These are phyloP conservation scores for Apantesis nais DNA, from an alignment of 2,888 invertebrate species.

Conservation along the genomic window DNA sequence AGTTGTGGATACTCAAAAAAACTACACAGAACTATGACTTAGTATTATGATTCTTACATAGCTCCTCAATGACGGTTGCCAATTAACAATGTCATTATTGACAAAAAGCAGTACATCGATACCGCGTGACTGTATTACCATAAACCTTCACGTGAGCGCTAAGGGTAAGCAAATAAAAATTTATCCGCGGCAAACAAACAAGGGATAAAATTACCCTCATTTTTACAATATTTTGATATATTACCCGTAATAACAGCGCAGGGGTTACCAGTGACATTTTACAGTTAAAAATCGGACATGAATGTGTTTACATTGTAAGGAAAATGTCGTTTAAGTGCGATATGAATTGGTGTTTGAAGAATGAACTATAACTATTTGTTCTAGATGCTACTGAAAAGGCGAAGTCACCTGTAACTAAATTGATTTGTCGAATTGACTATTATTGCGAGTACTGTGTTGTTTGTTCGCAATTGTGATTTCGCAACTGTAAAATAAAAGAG, in stretches of 20 bases:
- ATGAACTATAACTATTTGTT: slow-evolving; percentile 43
- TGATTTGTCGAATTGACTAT: neutral
- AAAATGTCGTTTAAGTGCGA: slow-evolving; percentile 65
- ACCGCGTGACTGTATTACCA: slow-evolving; percentile 36
- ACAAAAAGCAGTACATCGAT: slow-evolving; percentile 34
- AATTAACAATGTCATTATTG: slow-evolving; percentile 40
- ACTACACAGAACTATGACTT: neutral
- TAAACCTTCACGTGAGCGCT: slow-evolving; percentile 36
- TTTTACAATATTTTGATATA: slow-evolving; percentile 82
- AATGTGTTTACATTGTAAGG: slow-evolving; percentile 68
- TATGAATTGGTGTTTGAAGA: slow-evolving; percentile 40
- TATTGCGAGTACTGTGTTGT: neutral
- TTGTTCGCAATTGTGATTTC: neutral
- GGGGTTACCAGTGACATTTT: slow-evolving; percentile 60
- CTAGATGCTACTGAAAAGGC: slow-evolving; percentile 21
- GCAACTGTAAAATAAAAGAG: too few relatives aligned
- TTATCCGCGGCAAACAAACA: slow-evolving; percentile 63
- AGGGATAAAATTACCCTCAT: slow-evolving; percentile 71
- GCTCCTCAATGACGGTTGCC: slow-evolving; percentile 7
- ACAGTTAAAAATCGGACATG: slow-evolving; percentile 75
- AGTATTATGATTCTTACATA: slow-evolving; percentile 27
- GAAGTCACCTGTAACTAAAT: neutral
- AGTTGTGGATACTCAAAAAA: neutral
- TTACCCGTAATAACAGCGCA: slow-evolving; percentile 78
- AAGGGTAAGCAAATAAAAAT: slow-evolving; percentile 50